Conservation (phyloP, 2,113 vertebrate species). For the Pomatorhinus ruficollis region DNA sequence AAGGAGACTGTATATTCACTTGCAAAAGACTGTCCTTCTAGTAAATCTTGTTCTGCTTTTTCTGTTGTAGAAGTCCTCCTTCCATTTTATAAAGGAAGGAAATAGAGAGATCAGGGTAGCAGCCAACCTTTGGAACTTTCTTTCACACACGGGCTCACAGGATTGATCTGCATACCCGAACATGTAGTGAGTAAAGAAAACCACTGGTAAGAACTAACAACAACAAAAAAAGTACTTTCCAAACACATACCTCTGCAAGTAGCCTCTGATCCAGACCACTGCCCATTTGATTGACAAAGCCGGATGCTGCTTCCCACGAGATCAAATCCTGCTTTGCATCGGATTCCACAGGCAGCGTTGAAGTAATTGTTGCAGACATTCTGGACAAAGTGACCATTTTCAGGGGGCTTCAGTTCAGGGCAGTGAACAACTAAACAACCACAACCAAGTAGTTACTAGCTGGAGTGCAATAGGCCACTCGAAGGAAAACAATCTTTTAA, state of each 20-base stretch:
- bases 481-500: background rate
- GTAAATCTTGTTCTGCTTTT: background rate
- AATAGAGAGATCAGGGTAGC: background rate
- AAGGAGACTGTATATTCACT: background rate
- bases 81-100: background rate
- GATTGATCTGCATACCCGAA: background rate
- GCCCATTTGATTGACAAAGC: conserved; percentile 88
- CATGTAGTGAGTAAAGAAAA: background rate
- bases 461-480: background rate
- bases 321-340: conserved; percentile 89
- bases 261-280: conserved; percentile 88
- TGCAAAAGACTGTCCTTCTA: background rate
- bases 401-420: conserved; percentile 83
- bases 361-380: conserved; percentile 93
- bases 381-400: conserved; percentile 93
- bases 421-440: conserved; percentile 85
- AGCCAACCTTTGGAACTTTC: background rate
- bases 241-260: conserved; percentile 83
- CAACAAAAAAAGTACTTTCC: background rate
- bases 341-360: conserved; percentile 91
- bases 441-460: background rate
- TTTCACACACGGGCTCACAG: background rate
- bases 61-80: background rate
- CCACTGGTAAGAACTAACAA: background rate
- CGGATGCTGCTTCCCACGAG: conserved; percentile 89